Base-by-base conservation (phyloP, 2,113 vertebrate species). In the Phasianus colchicus region DNA sequence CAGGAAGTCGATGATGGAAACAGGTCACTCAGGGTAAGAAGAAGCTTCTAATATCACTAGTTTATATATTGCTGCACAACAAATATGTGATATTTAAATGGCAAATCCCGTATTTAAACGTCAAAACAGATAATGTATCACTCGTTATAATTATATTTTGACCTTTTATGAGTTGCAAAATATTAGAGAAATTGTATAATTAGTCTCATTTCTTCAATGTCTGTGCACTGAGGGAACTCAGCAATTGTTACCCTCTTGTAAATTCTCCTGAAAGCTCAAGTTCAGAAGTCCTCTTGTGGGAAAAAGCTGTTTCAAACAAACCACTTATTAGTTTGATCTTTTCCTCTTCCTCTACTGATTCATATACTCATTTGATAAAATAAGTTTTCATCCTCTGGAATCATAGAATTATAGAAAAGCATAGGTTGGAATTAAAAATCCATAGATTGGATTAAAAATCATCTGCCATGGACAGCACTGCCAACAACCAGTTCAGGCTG, bases 131-230 rank as follows among this genome's bases (percentile, higher is more conserved):
- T 93, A 91, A 93, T 54, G 30, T 63, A 34, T 81, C 13, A 30
- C 20, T 90, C 73, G 45, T 84, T 94, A 70, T 91, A 86, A 91
- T 86, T 95, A 54, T 70, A 63, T 83, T 95, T 91, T 95, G 83
- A 92, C 88, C 85, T 95, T 95, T 95, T 89, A 94, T 75, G 90
- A 72, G 76, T 94, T 95, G 79, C 88, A 72, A 88, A 95, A 94
- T 88, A 94, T 90, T 90, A 71, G 75, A 74, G 57, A 89, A 95
- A 94, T 92, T 75, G 63, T 93, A 84, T 94, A 95, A 93, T 91
- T 0, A 0, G 57, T 83, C 86, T 95, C 6, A 42, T 90, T 94
- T 94, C 85, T 90, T 88, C 36, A 54, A 10, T 79, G 29, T 42
- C 47, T 57, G 24, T 81, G 57, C 36, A 75, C 43, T 81, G 58